A percentile compares a stretch with the other conserved stretches of the same genome.
These are phyloP conservation scores for Plectrocnemia conspersa DNA, from an alignment of 1,140 invertebrate genomes.

Conservation along the genomic window DNA sequence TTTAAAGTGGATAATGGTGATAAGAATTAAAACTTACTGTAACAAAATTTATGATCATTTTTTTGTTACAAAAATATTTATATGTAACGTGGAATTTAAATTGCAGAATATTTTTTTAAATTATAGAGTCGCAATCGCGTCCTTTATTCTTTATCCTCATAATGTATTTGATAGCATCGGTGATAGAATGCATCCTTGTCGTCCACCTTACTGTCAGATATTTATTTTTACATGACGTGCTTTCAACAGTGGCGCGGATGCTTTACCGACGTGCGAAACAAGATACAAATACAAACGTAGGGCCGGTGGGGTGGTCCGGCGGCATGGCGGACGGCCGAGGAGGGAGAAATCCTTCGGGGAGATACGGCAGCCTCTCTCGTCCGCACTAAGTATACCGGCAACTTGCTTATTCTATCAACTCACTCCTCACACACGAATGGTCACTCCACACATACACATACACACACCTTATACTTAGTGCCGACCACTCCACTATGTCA, in stretches of 20 bases:
- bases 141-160: too few species aligned
- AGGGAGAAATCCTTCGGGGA: constrained; percentile 23
- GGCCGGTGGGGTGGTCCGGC: neutral
- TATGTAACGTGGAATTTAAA: too few species aligned
- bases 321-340: neutral
- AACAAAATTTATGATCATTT: too few species aligned
- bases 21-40: too few species aligned
- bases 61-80: too few species aligned
- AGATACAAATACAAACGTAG: constrained; percentile 29
- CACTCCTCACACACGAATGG: constrained; percentile 35
- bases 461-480: constrained; percentile 46
- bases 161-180: too few species aligned
- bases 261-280: constrained; percentile 28
- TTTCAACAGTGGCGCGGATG: neutral
- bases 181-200: too few species aligned
- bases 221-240: too few species aligned
- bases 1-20: too few species aligned
- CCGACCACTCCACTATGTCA: constrained; percentile 54
- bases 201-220: too few species aligned
- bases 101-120: too few species aligned
- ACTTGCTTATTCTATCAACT: constrained; percentile 54
- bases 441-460: constrained; percentile 38
- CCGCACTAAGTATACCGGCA: constrained; percentile 41
- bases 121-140: too few species aligned
- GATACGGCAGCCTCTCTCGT: constrained; percentile 33